phyloP scores from a whole-genome alignment of 2,797 vertebrate genomes.

The Pelochelys cantorii region DNA sequence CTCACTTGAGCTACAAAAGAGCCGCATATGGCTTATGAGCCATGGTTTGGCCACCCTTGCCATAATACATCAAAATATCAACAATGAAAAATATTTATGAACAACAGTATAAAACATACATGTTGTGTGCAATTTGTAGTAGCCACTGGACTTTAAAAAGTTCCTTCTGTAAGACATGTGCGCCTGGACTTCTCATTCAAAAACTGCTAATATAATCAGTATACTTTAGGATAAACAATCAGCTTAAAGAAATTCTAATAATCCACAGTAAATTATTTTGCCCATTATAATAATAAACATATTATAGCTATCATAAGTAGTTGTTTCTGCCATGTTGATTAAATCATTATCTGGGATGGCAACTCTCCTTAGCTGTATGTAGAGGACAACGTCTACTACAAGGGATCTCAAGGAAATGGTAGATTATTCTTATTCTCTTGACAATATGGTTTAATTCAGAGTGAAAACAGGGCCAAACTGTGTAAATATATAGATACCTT shows the following conservation, averaged over 20 bases:
- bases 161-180: neutral
- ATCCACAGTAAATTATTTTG: neutral
- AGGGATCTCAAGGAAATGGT: neutral
- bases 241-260: neutral
- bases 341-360: neutral
- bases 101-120: neutral
- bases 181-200: neutral
- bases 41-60: too few species aligned
- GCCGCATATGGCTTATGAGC: too few species aligned
- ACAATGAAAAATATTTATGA: neutral
- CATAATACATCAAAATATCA: neutral
- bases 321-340: too few species aligned
- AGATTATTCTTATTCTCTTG: neutral
- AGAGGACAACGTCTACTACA: neutral
- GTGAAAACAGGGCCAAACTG: neutral
- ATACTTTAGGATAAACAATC: neutral
- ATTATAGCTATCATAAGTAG: neutral
- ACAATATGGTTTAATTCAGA: slow-evolving; percentile 13
- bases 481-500: neutral
- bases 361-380: neutral
- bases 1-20: too few species aligned
- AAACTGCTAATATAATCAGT: neutral
- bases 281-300: neutral
- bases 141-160: neutral
- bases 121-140: neutral